These are phyloP conservation scores for Poecile atricapillus DNA, from an alignment of 2,113 vertebrate genomes.

Conservation along the genomic window DNA sequence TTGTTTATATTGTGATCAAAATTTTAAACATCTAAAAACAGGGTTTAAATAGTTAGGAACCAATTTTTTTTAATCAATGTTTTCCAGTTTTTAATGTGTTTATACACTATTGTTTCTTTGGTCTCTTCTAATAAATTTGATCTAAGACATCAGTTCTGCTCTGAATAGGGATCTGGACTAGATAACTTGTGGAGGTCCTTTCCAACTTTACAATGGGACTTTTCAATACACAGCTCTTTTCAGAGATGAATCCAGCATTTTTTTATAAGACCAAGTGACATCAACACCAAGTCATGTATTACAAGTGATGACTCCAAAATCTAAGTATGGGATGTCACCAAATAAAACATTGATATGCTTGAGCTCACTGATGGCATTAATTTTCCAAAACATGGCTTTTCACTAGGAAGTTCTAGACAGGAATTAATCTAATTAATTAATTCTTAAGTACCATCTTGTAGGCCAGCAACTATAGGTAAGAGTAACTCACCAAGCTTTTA, in stretches of 20 bases:
- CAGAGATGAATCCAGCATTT: background rate
- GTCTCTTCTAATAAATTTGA: background rate
- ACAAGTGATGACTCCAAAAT: background rate
- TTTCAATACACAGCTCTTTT: accelerated
- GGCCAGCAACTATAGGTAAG: background rate
- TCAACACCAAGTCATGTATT: background rate
- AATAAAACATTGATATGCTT: background rate
- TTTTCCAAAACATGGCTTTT: background rate
- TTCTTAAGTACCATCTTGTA: background rate
- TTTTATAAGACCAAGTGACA: background rate
- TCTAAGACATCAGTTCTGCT: background rate
- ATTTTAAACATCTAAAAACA: background rate
- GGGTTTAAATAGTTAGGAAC: background rate
- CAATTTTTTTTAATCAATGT: background rate
- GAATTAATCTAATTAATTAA: background rate
- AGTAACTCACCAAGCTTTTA: background rate
- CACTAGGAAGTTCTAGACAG: background rate
- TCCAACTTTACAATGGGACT: background rate
- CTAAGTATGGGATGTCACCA: background rate
- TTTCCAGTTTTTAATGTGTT: background rate
- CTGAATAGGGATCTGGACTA: background rate
- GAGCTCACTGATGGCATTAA: background rate
- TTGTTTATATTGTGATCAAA: background rate
- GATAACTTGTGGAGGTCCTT: background rate
- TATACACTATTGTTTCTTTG: background rate